Base-by-base conservation (phyloP, 2,113 vertebrate species). In the Chlorocebus sabaeus region DNA sequence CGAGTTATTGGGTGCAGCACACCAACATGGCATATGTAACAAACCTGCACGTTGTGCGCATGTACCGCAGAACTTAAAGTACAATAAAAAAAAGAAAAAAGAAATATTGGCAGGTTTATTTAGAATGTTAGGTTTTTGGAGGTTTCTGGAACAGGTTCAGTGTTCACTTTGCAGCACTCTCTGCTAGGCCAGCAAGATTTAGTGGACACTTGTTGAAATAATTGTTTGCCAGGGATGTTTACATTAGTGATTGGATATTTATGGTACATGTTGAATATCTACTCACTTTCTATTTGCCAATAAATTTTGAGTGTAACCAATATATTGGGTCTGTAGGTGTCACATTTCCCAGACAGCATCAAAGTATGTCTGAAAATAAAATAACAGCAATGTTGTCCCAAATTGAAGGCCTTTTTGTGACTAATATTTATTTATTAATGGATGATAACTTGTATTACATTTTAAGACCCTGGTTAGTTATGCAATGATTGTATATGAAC, bases 211-310 rank as follows among this genome's bases (percentile, higher is more conserved):
- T 73, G 38, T 40, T 57, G 55, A 50, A 94, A 50, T 1, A 89
- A 13, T 43, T 89, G 22, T 67, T 52, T 93, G 64, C 73, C 82
- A 59, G 64, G 38, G 20, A 55, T 85, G 18, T 94, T 97, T 84
- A 76, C 32, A 61, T 84, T 72, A 67, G 22, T 72, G 32, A 45
- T 32, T 95, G 70, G 2, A 79, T 90, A 86, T 93, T 98, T 97
- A 84, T 78, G n/a, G n/a, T 85, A 57, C n/a, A 32, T 55, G 78
- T 32, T 76, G 55, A 94, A 61, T 85, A 90, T 57, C 35, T 67
- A 64, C 6, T 82, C 32, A 70, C n/a, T 96, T 89, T 93, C 12
- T 80, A 52, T 80, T 92, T 85, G 59, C 64, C 88, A 90, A n/a
- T 85, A 85, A 78, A 76, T 88, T 95, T 93, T 73, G 55, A 92